Conservation (phyloP, 2,888 invertebrate genomes). For the Lycia hirtaria region DNA sequence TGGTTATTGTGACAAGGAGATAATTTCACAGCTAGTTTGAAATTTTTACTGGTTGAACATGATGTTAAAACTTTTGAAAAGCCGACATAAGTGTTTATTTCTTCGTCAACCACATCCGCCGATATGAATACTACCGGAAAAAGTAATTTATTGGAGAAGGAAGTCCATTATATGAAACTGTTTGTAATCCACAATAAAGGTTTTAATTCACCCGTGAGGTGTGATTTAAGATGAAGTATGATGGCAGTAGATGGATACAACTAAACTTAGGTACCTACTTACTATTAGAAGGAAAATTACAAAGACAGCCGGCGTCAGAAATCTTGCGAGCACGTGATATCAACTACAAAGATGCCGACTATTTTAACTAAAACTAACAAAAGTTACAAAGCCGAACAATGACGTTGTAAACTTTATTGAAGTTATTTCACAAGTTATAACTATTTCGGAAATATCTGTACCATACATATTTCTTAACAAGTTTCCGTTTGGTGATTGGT, state of each 20-base stretch:
- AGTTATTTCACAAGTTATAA: constrained; percentile 42
- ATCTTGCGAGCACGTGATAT: constrained; percentile 43
- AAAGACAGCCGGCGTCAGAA: constrained; percentile 40
- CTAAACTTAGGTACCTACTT: no score
- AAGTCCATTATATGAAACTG: constrained; percentile 46
- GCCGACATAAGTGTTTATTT: constrained; percentile 36
- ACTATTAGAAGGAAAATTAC: constrained; percentile 41
- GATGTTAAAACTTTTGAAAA: constrained; percentile 27
- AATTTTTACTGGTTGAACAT: constrained; percentile 28
- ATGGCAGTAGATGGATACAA: no score
- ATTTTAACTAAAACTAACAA: constrained; percentile 50
- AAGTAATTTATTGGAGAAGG: constrained; percentile 37
- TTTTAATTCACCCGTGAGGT: constrained; percentile 18
- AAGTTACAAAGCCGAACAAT: constrained; percentile 53
- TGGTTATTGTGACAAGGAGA: constrained; percentile 44
- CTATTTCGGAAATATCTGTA: constrained; percentile 29
- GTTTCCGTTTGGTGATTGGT: constrained; percentile 50
- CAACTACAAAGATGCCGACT: constrained; percentile 56
- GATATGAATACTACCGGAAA: constrained; percentile 37
- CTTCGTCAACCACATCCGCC: constrained; percentile 33
- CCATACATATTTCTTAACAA: constrained; percentile 24
- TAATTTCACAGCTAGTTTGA: constrained; percentile 53
- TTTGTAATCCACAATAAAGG: constrained; percentile 28
- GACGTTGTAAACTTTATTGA: constrained; percentile 69
- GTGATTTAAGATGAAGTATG: constrained; percentile 13